Percentiles rank a stretch among this genome's conserved stretches.
phyloP scores from a whole-genome alignment of 2,888 invertebrate species.

The Urechis unicinctus region DNA sequence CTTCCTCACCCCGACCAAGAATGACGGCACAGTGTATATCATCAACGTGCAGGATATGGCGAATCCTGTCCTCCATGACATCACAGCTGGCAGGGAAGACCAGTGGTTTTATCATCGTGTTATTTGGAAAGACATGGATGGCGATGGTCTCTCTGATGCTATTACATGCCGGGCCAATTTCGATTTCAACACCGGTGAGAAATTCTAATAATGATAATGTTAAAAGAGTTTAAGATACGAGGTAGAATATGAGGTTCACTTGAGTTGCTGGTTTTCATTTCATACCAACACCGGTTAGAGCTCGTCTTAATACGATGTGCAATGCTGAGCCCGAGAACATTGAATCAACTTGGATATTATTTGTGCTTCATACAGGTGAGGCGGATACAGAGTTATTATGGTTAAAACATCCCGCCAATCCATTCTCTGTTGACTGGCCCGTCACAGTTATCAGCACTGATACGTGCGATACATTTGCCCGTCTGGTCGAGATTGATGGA shows the following conservation, averaged over 20 bases:
- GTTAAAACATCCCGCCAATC: conserved; percentile 26
- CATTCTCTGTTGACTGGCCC: conserved; percentile 22
- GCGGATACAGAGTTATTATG: conserved; percentile 27
- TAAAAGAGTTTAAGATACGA: not conserved
- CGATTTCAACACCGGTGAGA: not conserved
- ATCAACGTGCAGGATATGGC: conserved; percentile 15
- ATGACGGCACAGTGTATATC: conserved; percentile 18
- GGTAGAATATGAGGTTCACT: too few species aligned
- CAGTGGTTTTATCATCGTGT: conserved; percentile 30
- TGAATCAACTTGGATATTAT: too few species aligned
- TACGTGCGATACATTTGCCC: conserved; percentile 26
- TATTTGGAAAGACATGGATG: conserved; percentile 30
- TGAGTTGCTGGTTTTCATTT: not conserved
- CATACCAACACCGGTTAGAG: not conserved
- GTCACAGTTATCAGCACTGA: conserved; percentile 25
- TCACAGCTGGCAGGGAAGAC: not conserved
- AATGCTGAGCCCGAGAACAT: too few species aligned
- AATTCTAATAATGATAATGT: too few species aligned
- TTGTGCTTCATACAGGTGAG: too few species aligned
- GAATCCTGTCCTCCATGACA: conserved; percentile 10
- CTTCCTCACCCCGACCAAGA: conserved; percentile 26
- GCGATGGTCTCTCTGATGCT: conserved; percentile 27
- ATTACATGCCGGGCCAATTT: conserved; percentile 23
- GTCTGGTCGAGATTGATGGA: conserved; percentile 15
- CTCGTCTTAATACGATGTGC: not conserved